phyloP scores from a whole-genome alignment of 2,797 vertebrate species.

The Acridotheres tristis region DNA sequence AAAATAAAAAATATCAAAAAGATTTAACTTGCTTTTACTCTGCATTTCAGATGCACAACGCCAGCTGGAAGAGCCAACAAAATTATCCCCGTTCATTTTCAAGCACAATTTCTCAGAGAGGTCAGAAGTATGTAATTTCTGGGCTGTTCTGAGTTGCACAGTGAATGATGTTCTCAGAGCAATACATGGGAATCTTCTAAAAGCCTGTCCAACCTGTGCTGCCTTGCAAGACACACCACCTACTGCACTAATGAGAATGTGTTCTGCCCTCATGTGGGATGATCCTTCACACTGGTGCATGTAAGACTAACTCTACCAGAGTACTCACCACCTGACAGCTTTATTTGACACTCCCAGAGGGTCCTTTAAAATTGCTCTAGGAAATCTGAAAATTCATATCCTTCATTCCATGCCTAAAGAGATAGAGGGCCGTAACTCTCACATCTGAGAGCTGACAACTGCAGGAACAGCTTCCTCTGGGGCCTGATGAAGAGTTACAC shows the following conservation, averaged over 20 bases:
- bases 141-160: neutral
- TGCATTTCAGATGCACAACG: neutral
- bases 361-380: neutral
- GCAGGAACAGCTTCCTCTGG: neutral
- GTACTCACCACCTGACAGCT: neutral
- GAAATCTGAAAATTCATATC: neutral
- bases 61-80: neutral
- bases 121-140: neutral
- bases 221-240: neutral
- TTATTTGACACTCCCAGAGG: neutral
- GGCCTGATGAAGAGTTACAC: neutral
- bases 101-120: neutral
- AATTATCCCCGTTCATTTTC: neutral
- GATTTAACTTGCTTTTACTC: neutral
- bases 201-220: neutral
- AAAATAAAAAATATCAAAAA: neutral
- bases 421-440: neutral
- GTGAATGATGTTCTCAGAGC: neutral
- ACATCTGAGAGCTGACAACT: neutral
- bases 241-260: neutral
- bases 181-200: neutral
- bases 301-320: neutral
- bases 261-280: neutral
- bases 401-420: neutral
- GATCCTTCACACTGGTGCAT: neutral